Evolutionary conservation across 2,113 vertebrate genomes (phyloP).

Genomic region (Oryzias curvinotus): DNA sequence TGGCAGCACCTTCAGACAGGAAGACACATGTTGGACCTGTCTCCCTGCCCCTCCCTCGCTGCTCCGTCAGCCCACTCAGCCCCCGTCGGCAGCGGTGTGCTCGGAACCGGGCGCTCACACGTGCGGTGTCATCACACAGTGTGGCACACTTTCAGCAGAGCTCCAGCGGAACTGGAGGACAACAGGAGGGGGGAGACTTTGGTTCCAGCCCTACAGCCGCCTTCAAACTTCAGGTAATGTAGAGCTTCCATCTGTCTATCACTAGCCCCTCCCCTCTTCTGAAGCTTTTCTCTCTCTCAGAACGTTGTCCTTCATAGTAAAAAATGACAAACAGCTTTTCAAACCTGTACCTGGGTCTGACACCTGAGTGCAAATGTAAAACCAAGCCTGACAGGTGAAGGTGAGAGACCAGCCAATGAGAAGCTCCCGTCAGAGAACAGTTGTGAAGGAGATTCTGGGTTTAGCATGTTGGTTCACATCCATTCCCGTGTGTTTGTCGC

Average conservation of each 20-base stretch:
- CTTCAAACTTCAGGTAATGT: slow-evolving; percentile 59
- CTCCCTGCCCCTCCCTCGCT: slow-evolving; percentile 9
- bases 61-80: slow-evolving; percentile 27
- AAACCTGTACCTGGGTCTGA: too few species aligned
- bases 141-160: slow-evolving; percentile 33
- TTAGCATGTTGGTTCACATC: too few species aligned
- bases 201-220: slow-evolving; percentile 32
- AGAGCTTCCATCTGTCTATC: slow-evolving; percentile 43
- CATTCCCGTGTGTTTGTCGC: too few species aligned
- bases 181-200: slow-evolving; percentile 48
- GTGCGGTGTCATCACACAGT: slow-evolving; percentile 13
- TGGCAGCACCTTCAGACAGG: slow-evolving; percentile 27
- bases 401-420: too few species aligned
- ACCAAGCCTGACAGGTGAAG: too few species aligned
- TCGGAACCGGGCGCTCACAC: slow-evolving; percentile 19
- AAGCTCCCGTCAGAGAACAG: too few species aligned
- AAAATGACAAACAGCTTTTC: too few species aligned
- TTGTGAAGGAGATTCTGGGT: too few species aligned
- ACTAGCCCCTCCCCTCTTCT: slow-evolving; percentile 37
- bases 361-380: too few species aligned
- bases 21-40: slow-evolving; percentile 45
- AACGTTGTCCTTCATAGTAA: too few species aligned
- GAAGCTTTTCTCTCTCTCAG: slow-evolving; percentile 4
- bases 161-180: slow-evolving; percentile 46
- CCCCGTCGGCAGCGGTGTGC: background rate